A percentile compares a stretch with the other conserved stretches of the same genome.
phyloP scores from a whole-genome alignment of 1,140 invertebrate genomes.

The Paraescarpia echinospica region DNA sequence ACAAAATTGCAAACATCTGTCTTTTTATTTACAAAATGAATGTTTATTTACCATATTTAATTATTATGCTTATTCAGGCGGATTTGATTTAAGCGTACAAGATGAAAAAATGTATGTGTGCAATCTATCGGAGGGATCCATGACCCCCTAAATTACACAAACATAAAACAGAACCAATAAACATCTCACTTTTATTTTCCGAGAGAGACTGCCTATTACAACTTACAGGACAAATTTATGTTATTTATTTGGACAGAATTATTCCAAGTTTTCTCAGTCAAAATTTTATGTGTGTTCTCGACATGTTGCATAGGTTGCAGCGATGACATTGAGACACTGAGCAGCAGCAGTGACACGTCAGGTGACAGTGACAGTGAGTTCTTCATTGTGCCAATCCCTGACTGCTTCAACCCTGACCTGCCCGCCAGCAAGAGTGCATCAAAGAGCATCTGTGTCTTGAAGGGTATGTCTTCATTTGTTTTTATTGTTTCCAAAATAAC shows the following conservation, averaged over 20 bases:
- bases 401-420: conserved; percentile 48
- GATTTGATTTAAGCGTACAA: too few species aligned
- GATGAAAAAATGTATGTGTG: too few species aligned
- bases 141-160: too few species aligned
- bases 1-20: too few species aligned
- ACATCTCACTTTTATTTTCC: too few species aligned
- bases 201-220: too few species aligned
- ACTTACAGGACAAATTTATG: too few species aligned
- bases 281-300: background rate
- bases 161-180: too few species aligned
- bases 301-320: background rate
- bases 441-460: conserved; percentile 15
- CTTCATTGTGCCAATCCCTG: conserved; percentile 52
- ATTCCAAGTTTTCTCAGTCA: background rate
- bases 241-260: background rate
- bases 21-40: too few species aligned
- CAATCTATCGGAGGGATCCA: too few species aligned
- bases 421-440: conserved; percentile 28
- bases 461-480: conserved; percentile 9
- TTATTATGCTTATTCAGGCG: too few species aligned
- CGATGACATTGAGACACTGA: conserved; percentile 30
- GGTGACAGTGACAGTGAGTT: conserved; percentile 41
- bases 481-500: background rate
- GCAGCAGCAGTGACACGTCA: conserved; percentile 29
- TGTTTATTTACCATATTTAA: too few species aligned